Percentiles rank a stretch among this genome's conserved stretches.
Evolutionary conservation across 2,888 invertebrate species (phyloP).

Genomic region (Stratiomys singularior): DNA sequence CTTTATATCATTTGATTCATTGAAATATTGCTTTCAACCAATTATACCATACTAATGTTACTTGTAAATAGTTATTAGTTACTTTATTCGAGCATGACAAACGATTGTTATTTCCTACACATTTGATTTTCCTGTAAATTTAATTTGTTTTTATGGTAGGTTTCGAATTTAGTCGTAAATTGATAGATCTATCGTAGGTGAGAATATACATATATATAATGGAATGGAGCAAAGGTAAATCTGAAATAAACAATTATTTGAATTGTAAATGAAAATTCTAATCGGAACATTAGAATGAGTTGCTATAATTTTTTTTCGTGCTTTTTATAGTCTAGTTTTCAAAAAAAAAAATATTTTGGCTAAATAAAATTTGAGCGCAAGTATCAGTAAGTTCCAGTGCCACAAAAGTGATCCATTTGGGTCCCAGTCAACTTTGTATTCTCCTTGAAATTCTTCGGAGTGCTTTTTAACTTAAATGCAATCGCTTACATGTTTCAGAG

Average conservation of each 20-base stretch:
- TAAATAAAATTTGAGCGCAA: too few relatives aligned
- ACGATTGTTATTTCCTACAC: neutral
- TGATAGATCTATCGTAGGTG: neutral
- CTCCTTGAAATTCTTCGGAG: too few relatives aligned
- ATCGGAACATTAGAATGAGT: too few relatives aligned
- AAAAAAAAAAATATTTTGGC: too few relatives aligned
- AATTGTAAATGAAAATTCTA: neutral
- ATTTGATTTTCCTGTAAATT: neutral
- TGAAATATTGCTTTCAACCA: neutral
- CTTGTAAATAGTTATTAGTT: constrained; percentile 26
- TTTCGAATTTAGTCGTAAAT: constrained; percentile 17
- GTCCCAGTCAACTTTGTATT: too few relatives aligned
- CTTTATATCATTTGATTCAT: constrained; percentile 4
- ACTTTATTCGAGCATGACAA: neutral
- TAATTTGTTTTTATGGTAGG: constrained; percentile 11
- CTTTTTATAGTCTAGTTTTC: too few relatives aligned
- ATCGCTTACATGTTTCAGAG: too few relatives aligned
- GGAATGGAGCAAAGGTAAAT: too few relatives aligned
- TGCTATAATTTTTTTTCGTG: too few relatives aligned
- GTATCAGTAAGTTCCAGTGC: too few relatives aligned
- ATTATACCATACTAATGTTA: neutral
- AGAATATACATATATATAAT: neutral
- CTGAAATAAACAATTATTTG: neutral
- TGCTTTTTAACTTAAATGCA: too few relatives aligned
- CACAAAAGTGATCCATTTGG: too few relatives aligned